phyloP scores from a whole-genome alignment of 2,888 invertebrate species.

The Nomada hirtipes region DNA sequence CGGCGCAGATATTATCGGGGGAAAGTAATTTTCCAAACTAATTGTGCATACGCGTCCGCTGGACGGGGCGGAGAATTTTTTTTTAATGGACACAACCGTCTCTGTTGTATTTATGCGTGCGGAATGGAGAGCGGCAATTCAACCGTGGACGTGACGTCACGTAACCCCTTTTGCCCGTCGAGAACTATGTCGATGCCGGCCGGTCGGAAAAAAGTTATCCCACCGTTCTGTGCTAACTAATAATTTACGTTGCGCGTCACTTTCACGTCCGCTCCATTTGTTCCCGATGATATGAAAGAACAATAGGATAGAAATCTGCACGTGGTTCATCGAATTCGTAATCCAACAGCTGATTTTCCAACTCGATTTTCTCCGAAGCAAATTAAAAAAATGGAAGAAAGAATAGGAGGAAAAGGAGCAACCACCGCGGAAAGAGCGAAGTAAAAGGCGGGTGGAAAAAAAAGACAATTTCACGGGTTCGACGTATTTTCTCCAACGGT shows the following conservation, averaged over 20 bases:
- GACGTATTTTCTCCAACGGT: neutral
- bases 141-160: neutral
- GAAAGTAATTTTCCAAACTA: conserved; percentile 9
- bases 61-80: neutral
- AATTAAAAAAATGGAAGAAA: neutral
- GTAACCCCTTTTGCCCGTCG: neutral
- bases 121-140: neutral
- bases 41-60: neutral
- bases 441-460: neutral
- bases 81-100: neutral
- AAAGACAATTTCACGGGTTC: neutral
- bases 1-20: neutral
- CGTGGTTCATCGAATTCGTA: neutral
- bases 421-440: neutral
- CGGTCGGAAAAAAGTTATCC: neutral
- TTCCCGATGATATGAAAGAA: neutral
- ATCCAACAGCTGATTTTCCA: neutral
- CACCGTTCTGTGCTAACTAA: too few relatives aligned
- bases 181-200: neutral
- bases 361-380: neutral
- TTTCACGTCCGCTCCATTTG: neutral
- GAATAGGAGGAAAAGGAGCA: neutral
- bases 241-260: too few relatives aligned
- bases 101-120: neutral
- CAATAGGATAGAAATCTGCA: neutral